These are phyloP conservation scores for Rhyzopertha dominica DNA, from an alignment of 1,140 invertebrate genomes.

Conservation along the genomic window DNA sequence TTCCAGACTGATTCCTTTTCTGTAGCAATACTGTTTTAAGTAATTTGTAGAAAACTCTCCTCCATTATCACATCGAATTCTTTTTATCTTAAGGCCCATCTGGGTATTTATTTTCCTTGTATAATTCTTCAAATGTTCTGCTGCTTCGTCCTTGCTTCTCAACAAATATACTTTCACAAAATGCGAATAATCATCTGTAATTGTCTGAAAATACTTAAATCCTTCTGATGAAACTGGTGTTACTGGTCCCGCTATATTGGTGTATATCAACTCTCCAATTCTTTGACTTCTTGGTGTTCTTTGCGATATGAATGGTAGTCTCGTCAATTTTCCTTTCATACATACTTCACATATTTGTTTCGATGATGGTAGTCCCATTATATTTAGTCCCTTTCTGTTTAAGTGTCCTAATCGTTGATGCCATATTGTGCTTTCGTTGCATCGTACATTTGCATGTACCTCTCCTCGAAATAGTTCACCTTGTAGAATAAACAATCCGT, in stretches of 20 bases:
- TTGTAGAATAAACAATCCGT: too few species aligned
- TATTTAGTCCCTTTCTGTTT: constrained; percentile 22
- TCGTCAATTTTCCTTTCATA: constrained; percentile 20
- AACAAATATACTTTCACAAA: constrained; percentile 24
- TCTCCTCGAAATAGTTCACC: constrained; percentile 14
- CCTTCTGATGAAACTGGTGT: constrained; percentile 15
- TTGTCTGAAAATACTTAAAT: constrained; percentile 30
- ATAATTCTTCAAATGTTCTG: constrained; percentile 23
- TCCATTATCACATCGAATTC: constrained; percentile 31
- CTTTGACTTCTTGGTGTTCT: constrained; percentile 12
- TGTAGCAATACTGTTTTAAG: constrained; percentile 25
- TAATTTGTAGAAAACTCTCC: constrained; percentile 24
- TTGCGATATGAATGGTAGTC: constrained; percentile 19
- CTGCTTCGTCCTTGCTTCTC: constrained; percentile 25
- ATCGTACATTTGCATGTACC: background rate
- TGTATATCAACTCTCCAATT: constrained; percentile 29
- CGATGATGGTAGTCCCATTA: constrained; percentile 13
- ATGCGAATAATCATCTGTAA: constrained; percentile 37
- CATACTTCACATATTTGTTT: constrained; percentile 19
- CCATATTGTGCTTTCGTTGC: background rate
- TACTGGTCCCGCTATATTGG: constrained; percentile 23
- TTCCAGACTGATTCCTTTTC: constrained; percentile 19
- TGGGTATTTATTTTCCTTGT: constrained; percentile 16
- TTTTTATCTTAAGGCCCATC: constrained; percentile 15
- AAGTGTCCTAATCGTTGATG: constrained; percentile 26